Evolutionary conservation across 2,888 invertebrate genomes (phyloP).

Genomic region (Parnassius glacialis): DNA sequence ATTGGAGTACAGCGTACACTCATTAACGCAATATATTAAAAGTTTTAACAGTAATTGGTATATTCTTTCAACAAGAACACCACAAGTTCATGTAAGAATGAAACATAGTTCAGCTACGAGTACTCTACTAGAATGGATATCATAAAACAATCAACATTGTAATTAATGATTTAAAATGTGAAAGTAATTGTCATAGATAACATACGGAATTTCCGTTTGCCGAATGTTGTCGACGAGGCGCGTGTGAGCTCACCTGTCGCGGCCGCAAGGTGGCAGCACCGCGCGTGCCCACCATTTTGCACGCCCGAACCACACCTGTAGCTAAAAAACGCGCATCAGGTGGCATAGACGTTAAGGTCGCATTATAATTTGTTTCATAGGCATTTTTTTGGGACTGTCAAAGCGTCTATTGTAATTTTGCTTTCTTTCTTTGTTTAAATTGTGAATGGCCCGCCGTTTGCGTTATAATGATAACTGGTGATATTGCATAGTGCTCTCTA

Average conservation of each 20-base stretch:
- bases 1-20: no score
- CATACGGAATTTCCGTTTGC: constrained; percentile 65
- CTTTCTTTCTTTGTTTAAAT: constrained; percentile 15
- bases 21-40: no score
- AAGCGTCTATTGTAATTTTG: constrained; percentile 28
- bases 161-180: constrained; percentile 13
- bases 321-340: constrained; percentile 41
- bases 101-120: no score
- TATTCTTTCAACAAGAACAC: no score
- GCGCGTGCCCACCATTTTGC: constrained; percentile 42
- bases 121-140: constrained; percentile 4
- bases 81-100: no score
- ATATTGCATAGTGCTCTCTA: no score
- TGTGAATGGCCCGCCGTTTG: background rate
- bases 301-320: constrained; percentile 41
- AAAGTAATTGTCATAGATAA: constrained; percentile 33
- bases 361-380: constrained; percentile 33
- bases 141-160: constrained; percentile 5
- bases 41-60: no score
- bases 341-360: constrained; percentile 41
- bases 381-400: constrained; percentile 29
- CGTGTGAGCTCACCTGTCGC: constrained; percentile 58
- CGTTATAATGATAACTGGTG: no score
- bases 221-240: constrained; percentile 32
- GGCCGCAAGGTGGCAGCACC: constrained; percentile 42